A percentile compares a stretch with the other conserved stretches of the same genome.
phyloP scores from a whole-genome alignment of 2,888 invertebrate species.

The Drosophila quinaria region DNA sequence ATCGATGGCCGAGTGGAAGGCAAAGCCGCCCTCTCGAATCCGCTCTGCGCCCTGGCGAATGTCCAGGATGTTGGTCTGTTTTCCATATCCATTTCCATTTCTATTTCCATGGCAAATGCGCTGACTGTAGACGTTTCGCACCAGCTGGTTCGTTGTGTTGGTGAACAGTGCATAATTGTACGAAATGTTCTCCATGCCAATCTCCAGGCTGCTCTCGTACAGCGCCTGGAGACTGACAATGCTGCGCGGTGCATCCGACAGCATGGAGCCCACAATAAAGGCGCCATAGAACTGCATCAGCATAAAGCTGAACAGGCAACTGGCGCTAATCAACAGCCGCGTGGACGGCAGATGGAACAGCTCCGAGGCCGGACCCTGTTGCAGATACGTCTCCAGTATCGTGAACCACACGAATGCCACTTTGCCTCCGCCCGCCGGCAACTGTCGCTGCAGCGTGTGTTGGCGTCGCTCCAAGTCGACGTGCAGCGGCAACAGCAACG shows the following conservation, averaged over 20 bases:
- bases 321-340: slow-evolving; percentile 73
- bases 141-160: slow-evolving; percentile 69
- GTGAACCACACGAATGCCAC: slow-evolving; percentile 77
- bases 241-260: slow-evolving; percentile 77
- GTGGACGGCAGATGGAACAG: slow-evolving; percentile 78
- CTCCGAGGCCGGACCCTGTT: slow-evolving; percentile 81
- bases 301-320: slow-evolving; percentile 80
- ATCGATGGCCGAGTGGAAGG: slow-evolving; percentile 80
- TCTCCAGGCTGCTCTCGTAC: slow-evolving; percentile 76
- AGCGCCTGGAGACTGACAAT: slow-evolving; percentile 77
- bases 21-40: slow-evolving; percentile 78
- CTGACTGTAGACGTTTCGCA: slow-evolving; percentile 67
- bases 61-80: slow-evolving; percentile 67
- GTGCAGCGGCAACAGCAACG: slow-evolving; percentile 68
- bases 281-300: slow-evolving; percentile 84
- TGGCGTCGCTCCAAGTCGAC: slow-evolving; percentile 67
- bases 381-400: slow-evolving; percentile 80
- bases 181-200: slow-evolving; percentile 83
- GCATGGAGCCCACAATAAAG: slow-evolving; percentile 83
- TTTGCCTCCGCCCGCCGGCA: slow-evolving; percentile 51
- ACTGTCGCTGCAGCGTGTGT: background rate
- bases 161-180: slow-evolving; percentile 80
- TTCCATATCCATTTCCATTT: slow-evolving; percentile 14
- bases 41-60: slow-evolving; percentile 74
- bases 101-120: slow-evolving; percentile 64